Percentiles rank a stretch among this genome's conserved stretches.
phyloP scores from a whole-genome alignment of 2,113 vertebrate genomes.

The Clarias batrachus region DNA sequence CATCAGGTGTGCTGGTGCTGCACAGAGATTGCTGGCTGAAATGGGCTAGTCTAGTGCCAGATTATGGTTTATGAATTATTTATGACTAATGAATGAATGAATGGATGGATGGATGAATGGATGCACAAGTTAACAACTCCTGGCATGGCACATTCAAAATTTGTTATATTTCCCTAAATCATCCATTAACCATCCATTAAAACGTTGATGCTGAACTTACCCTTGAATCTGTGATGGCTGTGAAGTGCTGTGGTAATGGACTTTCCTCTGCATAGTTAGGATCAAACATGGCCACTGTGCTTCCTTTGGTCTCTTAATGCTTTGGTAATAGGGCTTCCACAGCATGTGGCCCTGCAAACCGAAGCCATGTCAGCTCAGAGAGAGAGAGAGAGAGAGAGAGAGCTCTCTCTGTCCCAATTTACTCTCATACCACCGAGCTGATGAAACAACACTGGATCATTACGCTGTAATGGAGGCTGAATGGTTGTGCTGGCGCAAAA shows the following conservation, averaged over 20 bases:
- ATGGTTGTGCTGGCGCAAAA: constrained; percentile 6
- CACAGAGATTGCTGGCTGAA: constrained; percentile 26
- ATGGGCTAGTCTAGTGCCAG: background rate
- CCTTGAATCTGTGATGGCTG: background rate
- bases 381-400: background rate
- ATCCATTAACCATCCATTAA: background rate
- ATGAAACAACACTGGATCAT: constrained; percentile 37
- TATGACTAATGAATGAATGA: background rate
- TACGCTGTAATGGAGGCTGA: constrained; percentile 37
- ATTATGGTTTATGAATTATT: constrained; percentile 25
- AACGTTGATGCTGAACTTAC: constrained; percentile 1
- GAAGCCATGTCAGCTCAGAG: background rate
- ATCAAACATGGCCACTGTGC: background rate
- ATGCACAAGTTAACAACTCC: background rate
- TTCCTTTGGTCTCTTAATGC: constrained; percentile 34
- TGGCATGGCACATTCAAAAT: background rate
- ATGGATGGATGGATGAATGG: no score
- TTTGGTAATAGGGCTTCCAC: constrained; percentile 25
- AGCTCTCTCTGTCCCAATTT: constrained; percentile 54
- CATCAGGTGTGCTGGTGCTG: constrained; percentile 37
- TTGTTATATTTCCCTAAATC: background rate
- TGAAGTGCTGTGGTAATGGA: constrained; percentile 26
- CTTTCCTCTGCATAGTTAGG: background rate
- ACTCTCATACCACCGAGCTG: constrained; percentile 5
- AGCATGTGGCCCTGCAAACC: constrained; percentile 24